Base-by-base conservation (phyloP, 2,797 vertebrate genomes). In the Thaleichthys pacificus region DNA sequence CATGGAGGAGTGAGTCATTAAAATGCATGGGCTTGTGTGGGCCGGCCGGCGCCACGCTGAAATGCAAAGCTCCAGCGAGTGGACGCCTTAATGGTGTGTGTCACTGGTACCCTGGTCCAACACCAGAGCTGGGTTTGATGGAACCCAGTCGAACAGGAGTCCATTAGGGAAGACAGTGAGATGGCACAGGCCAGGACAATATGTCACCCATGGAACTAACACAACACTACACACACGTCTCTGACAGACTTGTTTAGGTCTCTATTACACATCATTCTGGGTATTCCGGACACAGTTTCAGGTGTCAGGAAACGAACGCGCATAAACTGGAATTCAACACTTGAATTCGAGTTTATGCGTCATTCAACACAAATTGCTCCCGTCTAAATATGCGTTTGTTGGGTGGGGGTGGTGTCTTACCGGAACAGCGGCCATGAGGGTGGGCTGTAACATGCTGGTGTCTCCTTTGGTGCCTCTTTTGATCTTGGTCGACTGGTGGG, bases 381-480 rank as follows among this genome's bases (percentile, higher is more conserved):
- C 51, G 9, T 17, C 19, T 56, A n/a, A n/a, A 9, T 5, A 47
- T 1, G 12, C 12, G 42, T 47, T 47, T 11, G 11, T 3, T 11
- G 42, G 42, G 9, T 11, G 42, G 11, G 1, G 42, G 42, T 8
- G 38, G 9, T 42, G 30, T 22, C 19, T 8, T 22, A 60, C 56
- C 56, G 95, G 95, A 35, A 99, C 97, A 61, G 97, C 96, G 72
- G 96, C 96, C 96, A 99, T 97, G 67, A 99, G 88, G 9, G 96
- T 98, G 70, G 97, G 97, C 72, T 92, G 94, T 78, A 99, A 91
- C 32, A 93, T 82, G 49, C 94, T 95, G 74, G 93, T 90, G 81
- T 99, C 97, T 69, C 97, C 97, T 84, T 94, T 95, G 87, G 96
- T 98, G 89, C 97, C 97, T 85, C 91, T 96, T 89, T 98, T 99